Conservation (phyloP, 2,113 vertebrate species). For the Cyprinus carpio region DNA sequence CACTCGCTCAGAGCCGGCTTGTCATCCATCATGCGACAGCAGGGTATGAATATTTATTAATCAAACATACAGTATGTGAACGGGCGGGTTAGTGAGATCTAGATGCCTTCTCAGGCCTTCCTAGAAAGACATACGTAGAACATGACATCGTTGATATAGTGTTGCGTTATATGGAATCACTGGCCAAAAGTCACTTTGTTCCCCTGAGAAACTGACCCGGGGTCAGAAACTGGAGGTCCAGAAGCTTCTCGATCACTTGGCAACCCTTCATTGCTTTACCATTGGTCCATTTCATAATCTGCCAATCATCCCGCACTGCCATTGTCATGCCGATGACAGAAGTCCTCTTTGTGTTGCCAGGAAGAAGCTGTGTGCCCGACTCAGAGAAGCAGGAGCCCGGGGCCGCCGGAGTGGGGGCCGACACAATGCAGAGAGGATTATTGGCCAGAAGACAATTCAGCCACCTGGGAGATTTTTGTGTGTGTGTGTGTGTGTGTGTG, state of each 20-base stretch:
- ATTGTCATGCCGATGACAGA: slow-evolving; percentile 61
- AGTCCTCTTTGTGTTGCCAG: slow-evolving; percentile 67
- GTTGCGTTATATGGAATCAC: not conserved
- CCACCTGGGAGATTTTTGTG: slow-evolving; percentile 64
- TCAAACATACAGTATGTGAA: slow-evolving; percentile 44
- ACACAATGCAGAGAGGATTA: slow-evolving; percentile 65
- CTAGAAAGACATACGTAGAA: not conserved
- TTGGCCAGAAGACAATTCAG: slow-evolving; percentile 54
- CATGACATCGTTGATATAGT: not conserved
- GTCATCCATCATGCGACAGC: slow-evolving; percentile 40
- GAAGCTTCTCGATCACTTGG: slow-evolving; percentile 49
- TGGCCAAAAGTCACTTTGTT: slow-evolving; percentile 28
- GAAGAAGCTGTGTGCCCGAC: slow-evolving; percentile 73
- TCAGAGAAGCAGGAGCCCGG: slow-evolving; percentile 57
- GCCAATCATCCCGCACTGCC: slow-evolving; percentile 71
- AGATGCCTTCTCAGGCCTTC: not conserved
- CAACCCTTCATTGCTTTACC: slow-evolving; percentile 50
- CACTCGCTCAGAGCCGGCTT: not conserved
- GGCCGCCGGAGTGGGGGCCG: slow-evolving; percentile 34
- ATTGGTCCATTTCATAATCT: slow-evolving; percentile 71
- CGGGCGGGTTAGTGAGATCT: not conserved
- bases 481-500: not conserved
- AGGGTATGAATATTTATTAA: slow-evolving; percentile 53
- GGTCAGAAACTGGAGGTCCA: slow-evolving; percentile 57
- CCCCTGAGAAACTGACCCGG: slow-evolving; percentile 41